A percentile compares a stretch with the other conserved stretches of the same genome.
phyloP scores from a whole-genome alignment of 2,113 vertebrate species.

The Cyprinodon brontotheroides region DNA sequence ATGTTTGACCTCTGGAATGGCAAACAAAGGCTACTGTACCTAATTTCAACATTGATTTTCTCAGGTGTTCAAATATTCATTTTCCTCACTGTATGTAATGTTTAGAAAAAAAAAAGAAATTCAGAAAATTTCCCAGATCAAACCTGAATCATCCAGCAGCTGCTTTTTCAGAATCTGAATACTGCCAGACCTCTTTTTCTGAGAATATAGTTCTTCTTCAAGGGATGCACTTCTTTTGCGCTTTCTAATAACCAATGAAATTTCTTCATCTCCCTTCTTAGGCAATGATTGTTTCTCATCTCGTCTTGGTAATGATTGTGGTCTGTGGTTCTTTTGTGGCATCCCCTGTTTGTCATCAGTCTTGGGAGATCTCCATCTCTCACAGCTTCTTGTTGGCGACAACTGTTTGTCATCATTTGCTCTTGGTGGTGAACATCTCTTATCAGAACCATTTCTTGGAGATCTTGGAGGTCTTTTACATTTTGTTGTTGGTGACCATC shows the following conservation, averaged over 20 bases:
- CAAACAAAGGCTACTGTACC: too few species aligned
- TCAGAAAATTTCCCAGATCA: background rate
- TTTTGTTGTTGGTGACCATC: too few species aligned
- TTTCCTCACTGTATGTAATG: too few species aligned
- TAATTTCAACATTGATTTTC: too few species aligned
- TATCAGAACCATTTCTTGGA: conserved; percentile 8
- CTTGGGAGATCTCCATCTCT: background rate
- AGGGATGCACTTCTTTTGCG: background rate
- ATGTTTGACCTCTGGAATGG: too few species aligned
- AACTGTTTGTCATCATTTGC: background rate
- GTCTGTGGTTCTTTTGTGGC: background rate
- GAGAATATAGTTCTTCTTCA: background rate
- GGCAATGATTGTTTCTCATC: background rate
- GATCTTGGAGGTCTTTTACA: background rate
- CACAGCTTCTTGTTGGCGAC: background rate
- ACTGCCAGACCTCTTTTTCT: background rate
- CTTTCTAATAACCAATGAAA: background rate
- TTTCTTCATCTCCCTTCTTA: background rate
- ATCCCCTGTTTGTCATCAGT: background rate
- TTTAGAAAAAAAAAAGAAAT: background rate
- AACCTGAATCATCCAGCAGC: conserved; percentile 58
- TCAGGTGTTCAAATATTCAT: too few species aligned
- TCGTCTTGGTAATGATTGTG: background rate
- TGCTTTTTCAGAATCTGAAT: conserved; percentile 42
- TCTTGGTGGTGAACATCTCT: background rate